Conservation (phyloP, 2,797 vertebrate species). For the Periophthalmus magnuspinnatus region DNA sequence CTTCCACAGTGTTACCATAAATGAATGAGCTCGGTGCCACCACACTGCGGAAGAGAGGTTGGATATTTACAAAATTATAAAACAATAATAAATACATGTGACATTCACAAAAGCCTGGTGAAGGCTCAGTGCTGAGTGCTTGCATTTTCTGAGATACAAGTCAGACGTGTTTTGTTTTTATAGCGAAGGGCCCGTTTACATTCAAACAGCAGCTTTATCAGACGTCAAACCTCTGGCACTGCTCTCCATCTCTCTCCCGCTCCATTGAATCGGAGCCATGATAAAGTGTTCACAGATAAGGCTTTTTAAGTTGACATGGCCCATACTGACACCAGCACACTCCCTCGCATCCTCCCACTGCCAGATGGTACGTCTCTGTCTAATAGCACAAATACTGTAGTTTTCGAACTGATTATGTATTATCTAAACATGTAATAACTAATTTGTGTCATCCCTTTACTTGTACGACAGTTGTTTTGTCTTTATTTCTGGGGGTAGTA, state of each 20-base stretch:
- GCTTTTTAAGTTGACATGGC: constrained; percentile 60
- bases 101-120: neutral
- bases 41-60: constrained; percentile 72
- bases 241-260: constrained; percentile 62
- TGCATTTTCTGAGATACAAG: constrained; percentile 35
- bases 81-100: constrained; percentile 16
- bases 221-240: constrained; percentile 55
- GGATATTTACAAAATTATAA: neutral
- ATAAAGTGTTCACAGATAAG: constrained; percentile 68
- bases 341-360: constrained; percentile 40
- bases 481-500: neutral
- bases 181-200: constrained; percentile 40
- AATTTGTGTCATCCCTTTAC: neutral
- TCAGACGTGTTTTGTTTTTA: constrained; percentile 39
- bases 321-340: constrained; percentile 42
- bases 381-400: constrained; percentile 13
- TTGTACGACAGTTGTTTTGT: neutral
- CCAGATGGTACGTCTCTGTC: constrained; percentile 30
- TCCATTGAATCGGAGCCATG: constrained; percentile 54
- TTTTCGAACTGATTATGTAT: neutral
- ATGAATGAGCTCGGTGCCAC: constrained; percentile 90
- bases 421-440: neutral
- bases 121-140: constrained; percentile 19
- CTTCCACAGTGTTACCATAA: constrained; percentile 90
- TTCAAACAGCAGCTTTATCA: constrained; percentile 65